Evolutionary conservation across 1,140 invertebrate genomes (phyloP).

Genomic region (Brachionus sp.): DNA sequence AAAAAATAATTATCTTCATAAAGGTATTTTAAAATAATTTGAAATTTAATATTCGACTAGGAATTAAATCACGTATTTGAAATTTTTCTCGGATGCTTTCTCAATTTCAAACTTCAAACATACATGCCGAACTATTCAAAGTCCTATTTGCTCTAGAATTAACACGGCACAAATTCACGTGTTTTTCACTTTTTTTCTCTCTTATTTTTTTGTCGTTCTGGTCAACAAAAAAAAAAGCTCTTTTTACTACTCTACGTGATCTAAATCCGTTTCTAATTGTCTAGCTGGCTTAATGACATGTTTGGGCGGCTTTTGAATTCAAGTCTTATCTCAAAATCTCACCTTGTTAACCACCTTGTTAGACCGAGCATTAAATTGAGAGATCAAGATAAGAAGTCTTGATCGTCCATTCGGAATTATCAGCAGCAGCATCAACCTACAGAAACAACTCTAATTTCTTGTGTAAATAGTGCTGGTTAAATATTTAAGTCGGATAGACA

Average conservation of each 20-base stretch:
- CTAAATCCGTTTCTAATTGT: neutral
- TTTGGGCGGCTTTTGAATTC: neutral
- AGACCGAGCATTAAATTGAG: neutral
- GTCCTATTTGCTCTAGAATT: constrained; percentile 19
- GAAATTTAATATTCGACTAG: constrained; percentile 28
- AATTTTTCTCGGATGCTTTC: neutral
- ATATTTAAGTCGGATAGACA: constrained; percentile 23
- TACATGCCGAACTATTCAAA: neutral
- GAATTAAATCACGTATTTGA: constrained; percentile 39
- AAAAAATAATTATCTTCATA: constrained; percentile 9
- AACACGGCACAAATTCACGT: constrained; percentile 21
- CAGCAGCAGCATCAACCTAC: neutral
- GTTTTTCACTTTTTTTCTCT: neutral
- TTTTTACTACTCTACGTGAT: constrained; percentile 32
- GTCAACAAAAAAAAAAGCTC: neutral
- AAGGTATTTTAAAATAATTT: constrained; percentile 44
- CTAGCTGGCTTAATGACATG: constrained; percentile 9
- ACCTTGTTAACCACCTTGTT: constrained; percentile 36
- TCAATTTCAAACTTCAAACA: constrained; percentile 16
- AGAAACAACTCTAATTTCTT: constrained; percentile 29
- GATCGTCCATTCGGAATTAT: neutral
- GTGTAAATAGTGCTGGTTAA: constrained; percentile 19
- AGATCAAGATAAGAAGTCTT: neutral
- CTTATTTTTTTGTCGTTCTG: neutral
- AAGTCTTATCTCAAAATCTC: constrained; percentile 3